These are phyloP conservation scores for Onchidella celtica DNA, from an alignment of 2,888 invertebrate genomes.

Conservation along the genomic window DNA sequence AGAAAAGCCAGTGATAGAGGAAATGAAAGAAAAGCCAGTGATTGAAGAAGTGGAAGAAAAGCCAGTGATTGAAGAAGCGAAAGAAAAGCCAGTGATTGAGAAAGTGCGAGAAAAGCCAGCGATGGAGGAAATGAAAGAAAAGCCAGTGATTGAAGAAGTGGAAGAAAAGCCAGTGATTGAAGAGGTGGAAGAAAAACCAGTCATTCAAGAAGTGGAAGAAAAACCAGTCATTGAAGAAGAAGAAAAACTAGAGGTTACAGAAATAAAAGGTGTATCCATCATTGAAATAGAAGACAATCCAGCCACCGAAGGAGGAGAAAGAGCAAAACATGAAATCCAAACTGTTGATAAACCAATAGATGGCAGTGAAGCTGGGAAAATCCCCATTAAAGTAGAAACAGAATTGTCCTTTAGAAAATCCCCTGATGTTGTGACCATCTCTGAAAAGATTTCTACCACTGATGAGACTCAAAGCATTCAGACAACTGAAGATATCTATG, in stretches of 20 bases:
- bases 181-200: not conserved
- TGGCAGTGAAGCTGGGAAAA: not conserved
- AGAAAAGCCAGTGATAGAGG: conserved; percentile 8
- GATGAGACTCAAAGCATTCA: not conserved
- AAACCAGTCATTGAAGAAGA: not conserved
- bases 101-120: too few species aligned
- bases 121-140: not conserved
- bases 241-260: not conserved
- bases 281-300: not conserved
- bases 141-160: not conserved
- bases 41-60: not conserved
- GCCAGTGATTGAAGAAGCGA: not conserved
- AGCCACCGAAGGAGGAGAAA: not conserved
- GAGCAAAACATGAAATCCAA: not conserved
- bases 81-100: too few species aligned
- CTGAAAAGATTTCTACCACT: not conserved
- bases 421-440: not conserved
- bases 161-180: not conserved
- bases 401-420: not conserved
- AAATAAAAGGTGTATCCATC: not conserved
- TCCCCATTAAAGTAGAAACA: not conserved
- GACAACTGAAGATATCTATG: conserved; percentile 1
- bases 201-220: not conserved
- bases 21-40: conserved; percentile 25
- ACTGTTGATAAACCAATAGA: not conserved